Evolutionary conservation across 2,113 vertebrate species (phyloP).

Genomic region (Scytalopus superciliaris): DNA sequence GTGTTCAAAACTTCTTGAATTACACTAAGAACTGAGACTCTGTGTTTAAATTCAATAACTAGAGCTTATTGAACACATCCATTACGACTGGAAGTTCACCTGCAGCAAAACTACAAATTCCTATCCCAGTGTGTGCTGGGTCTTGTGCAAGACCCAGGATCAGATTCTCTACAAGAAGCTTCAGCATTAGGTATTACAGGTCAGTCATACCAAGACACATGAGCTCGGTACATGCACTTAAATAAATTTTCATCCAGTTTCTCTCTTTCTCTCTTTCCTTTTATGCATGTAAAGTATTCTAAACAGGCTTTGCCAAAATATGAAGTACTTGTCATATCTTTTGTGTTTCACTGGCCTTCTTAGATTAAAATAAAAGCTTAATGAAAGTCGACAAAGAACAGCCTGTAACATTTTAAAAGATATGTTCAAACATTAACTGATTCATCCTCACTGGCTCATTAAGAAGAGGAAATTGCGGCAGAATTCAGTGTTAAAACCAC

Average conservation of each 20-base stretch:
- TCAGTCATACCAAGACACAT: neutral
- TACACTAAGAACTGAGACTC: neutral
- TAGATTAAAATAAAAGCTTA: constrained; percentile 58
- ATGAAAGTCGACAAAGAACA: constrained; percentile 49
- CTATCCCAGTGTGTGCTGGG: neutral
- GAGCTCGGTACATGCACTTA: neutral
- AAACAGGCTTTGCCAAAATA: constrained; percentile 10
- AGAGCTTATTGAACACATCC: constrained; percentile 43
- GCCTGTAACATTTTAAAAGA: constrained; percentile 49
- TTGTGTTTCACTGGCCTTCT: constrained; percentile 8
- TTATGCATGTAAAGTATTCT: neutral
- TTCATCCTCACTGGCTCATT: constrained; percentile 50
- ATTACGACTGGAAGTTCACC: constrained; percentile 20
- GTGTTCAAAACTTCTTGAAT: neutral
- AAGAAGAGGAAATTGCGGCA: constrained; percentile 45
- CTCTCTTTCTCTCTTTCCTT: neutral
- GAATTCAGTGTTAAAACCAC: constrained; percentile 62
- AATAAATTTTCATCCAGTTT: neutral
- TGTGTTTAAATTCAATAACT: constrained; percentile 31
- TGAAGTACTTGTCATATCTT: neutral
- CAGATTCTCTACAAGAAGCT: neutral
- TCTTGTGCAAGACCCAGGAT: neutral
- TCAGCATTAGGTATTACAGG: neutral
- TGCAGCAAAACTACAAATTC: constrained; percentile 3
- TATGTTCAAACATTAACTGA: constrained; percentile 55